A percentile compares a stretch with the other conserved stretches of the same genome.
Conservation (phyloP, 2,888 invertebrate species). For the Dusona sp. region DNA sequence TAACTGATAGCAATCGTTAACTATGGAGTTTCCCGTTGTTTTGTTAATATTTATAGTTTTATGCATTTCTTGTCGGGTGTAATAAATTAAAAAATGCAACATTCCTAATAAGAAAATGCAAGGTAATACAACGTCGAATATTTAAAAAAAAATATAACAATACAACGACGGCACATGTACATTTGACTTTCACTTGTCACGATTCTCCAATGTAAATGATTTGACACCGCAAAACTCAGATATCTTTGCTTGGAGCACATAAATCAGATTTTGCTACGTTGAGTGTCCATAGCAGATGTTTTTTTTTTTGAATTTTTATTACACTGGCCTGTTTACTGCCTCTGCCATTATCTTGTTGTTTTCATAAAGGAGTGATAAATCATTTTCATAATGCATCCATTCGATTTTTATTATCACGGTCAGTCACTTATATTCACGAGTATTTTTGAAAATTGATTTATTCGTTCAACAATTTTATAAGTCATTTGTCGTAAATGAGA, state of each 20-base stretch:
- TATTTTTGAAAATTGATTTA: neutral
- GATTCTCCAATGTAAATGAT: conserved; percentile 41
- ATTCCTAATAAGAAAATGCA: neutral
- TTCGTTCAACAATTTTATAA: conserved; percentile 10
- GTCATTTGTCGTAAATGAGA: neutral
- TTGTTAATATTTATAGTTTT: neutral
- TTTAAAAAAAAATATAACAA: neutral
- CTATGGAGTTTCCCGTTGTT: neutral
- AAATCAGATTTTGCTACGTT: conserved; percentile 40
- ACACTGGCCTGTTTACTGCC: conserved; percentile 8
- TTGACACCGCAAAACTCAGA: conserved; percentile 38
- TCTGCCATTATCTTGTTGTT: neutral
- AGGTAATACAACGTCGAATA: conserved; percentile 5
- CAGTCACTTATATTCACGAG: conserved; percentile 4
- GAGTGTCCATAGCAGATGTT: conserved; percentile 2
- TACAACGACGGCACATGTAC: neutral
- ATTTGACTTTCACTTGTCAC: conserved; percentile 54
- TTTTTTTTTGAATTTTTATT: neutral
- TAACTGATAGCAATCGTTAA: too few species aligned
- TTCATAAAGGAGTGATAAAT: conserved; percentile 33
- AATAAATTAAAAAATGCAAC: neutral
- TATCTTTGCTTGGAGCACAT: conserved; percentile 30
- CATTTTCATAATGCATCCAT: conserved; percentile 25
- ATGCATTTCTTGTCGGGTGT: neutral
- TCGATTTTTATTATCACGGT: neutral